phyloP scores from a whole-genome alignment of 2,797 vertebrate species.

The Australoheros facetus region DNA sequence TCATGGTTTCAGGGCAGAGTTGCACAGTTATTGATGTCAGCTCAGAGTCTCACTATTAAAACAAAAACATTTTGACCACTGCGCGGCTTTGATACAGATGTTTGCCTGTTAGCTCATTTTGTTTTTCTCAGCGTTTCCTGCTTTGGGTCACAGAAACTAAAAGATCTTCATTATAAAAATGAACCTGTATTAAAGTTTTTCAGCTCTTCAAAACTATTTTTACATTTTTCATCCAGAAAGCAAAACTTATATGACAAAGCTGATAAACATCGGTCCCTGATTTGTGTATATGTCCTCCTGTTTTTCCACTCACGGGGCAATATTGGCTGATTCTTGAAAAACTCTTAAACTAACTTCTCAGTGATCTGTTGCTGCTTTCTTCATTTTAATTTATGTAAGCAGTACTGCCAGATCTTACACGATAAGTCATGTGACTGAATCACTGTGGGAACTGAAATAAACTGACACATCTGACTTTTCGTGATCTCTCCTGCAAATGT shows the following conservation, averaged over 20 bases:
- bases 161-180: background rate
- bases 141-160: background rate
- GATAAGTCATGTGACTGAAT: background rate
- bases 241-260: background rate
- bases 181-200: background rate
- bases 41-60: no score
- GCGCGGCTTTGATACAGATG: background rate
- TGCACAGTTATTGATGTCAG: no score
- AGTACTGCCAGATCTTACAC: background rate
- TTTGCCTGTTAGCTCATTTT: background rate
- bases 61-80: background rate
- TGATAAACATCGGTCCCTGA: accelerated
- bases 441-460: background rate
- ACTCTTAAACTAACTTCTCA: background rate
- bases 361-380: background rate
- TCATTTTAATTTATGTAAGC: background rate
- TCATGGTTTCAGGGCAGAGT: background rate
- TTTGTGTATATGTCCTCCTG: background rate
- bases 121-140: background rate
- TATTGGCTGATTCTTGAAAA: background rate
- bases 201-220: background rate
- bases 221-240: background rate
- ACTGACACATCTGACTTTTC: background rate
- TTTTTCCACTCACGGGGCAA: background rate
- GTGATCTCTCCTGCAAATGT: no score